Evolutionary conservation across 1,140 invertebrate genomes (phyloP).

Genomic region (Anagrus nilaparvatae): DNA sequence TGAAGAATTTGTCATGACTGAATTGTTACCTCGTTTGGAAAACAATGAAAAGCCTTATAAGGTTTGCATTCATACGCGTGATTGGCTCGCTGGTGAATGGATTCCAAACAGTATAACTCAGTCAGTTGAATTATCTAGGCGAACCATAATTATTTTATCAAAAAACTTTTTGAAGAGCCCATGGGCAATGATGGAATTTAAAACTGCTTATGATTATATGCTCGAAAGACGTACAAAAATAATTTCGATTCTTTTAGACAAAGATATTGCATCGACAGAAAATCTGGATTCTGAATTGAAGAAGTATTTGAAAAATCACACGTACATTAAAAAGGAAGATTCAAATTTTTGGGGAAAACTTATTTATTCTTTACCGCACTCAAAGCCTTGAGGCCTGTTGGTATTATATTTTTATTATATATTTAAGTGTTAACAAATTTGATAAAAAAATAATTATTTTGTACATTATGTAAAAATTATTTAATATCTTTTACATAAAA

Average conservation of each 20-base stretch:
- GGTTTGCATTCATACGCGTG: slow-evolving; percentile 71
- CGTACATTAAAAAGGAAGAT: slow-evolving; percentile 74
- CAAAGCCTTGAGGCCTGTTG: no score
- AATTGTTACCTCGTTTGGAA: slow-evolving; percentile 58
- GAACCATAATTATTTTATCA: slow-evolving; percentile 76
- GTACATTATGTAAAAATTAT: no score
- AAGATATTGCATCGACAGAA: slow-evolving; percentile 55
- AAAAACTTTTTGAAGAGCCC: slow-evolving; percentile 69
- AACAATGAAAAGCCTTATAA: slow-evolving; percentile 47
- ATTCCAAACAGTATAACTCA: no score
- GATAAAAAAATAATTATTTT: no score
- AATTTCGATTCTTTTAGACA: slow-evolving; percentile 68
- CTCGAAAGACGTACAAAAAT: slow-evolving; percentile 61
- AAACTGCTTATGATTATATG: slow-evolving; percentile 64
- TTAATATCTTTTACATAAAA: no score
- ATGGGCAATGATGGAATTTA: slow-evolving; percentile 82
- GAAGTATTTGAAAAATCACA: slow-evolving; percentile 74
- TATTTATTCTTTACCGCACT: slow-evolving; percentile 57
- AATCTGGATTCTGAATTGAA: slow-evolving; percentile 64
- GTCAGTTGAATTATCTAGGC: slow-evolving; percentile 63
- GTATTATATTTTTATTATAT: no score
- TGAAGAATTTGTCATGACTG: slow-evolving; percentile 57
- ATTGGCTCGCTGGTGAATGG: slow-evolving; percentile 67
- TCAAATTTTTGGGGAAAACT: slow-evolving; percentile 81
- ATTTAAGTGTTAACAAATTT: no score